Base-by-base conservation (phyloP, 2,888 invertebrate species). In the Chrysolina haemoptera region DNA sequence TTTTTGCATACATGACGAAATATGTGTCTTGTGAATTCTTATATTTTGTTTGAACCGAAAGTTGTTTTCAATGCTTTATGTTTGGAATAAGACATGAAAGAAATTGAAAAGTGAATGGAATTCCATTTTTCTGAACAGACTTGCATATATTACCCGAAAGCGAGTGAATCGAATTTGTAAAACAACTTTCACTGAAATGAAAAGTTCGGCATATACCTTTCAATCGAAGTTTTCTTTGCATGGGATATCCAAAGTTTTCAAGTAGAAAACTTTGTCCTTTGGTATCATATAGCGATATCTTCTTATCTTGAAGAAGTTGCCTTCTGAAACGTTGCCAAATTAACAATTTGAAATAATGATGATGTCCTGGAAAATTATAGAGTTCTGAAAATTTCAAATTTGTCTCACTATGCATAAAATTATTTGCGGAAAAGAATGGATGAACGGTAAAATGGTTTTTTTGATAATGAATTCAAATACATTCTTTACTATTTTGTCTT, bases 81-180 rank as follows among this genome's bases (percentile, higher is more conserved):
- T 22, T 48, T 48, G 48, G 16, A 46, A 65, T 46, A 22, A 22
- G 18, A 48, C 27, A 65, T 65, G 43, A 20, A 65, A 48, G 18
- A 65, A 65, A 65, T 65, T 48, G 65, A 65, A 65, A 20, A 48
- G 9, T 41, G 46, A 46, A 46, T 64, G 20, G 64, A 22, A 65
- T 65, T 48, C 12, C 48, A 22, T 20, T 43, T 48, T 18, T 16
- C 16, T 48, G 48, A 48, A 65, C 43, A 18, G 48, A 48, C 20
- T 18, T 65, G 20, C 48, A 65, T 65, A 48, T 48, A 46, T 27
- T 65, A 12, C 20, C 10, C 14, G 27, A 22, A 48, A 43, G 27
- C 14, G 27, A 65, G n/a, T 16, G 22, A 18, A 65, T 65, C 22
- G 27, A 48, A 65, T 65, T 46, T 48, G 65, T 22, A 43, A 65